Conservation (phyloP, 1,140 invertebrate genomes). For the Papilio polyxenes region DNA sequence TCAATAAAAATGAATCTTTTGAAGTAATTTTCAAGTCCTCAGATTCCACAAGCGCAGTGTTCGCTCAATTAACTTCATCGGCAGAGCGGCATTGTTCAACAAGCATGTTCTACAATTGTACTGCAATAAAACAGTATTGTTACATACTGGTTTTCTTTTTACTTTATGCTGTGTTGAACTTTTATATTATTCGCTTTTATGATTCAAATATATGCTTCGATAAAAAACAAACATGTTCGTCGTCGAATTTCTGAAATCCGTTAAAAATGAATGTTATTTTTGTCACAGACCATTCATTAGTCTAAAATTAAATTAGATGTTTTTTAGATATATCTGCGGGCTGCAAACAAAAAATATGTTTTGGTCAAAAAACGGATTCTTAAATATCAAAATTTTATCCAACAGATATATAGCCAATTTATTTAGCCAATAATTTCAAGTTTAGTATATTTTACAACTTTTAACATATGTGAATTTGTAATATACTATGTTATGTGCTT, state of each 20-base stretch:
- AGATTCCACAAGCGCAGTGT: neutral
- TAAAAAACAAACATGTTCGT: no score
- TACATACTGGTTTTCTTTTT: neutral
- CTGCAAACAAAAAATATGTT: no score
- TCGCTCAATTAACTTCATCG: neutral
- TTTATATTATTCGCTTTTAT: neutral
- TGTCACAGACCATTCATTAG: no score
- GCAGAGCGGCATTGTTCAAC: constrained; percentile 2
- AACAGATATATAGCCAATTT: no score
- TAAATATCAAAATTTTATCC: no score
- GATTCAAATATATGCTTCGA: no score
- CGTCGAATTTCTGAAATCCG: no score
- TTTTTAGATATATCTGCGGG: no score
- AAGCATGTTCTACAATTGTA: constrained; percentile 7
- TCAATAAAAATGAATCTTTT: constrained; percentile 1
- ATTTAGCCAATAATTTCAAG: no score
- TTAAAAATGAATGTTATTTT: no score
- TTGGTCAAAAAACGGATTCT: no score
- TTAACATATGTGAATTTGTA: neutral
- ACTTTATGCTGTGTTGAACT: constrained; percentile 10
- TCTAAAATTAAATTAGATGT: no score
- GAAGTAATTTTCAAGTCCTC: neutral
- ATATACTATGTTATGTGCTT: neutral
- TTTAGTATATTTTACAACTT: neutral
- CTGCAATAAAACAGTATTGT: neutral